Evolutionary conservation across 64 coral and sea anemone species (phyloP).

Genomic region (Hydrozoanthus tunicans): DNA sequence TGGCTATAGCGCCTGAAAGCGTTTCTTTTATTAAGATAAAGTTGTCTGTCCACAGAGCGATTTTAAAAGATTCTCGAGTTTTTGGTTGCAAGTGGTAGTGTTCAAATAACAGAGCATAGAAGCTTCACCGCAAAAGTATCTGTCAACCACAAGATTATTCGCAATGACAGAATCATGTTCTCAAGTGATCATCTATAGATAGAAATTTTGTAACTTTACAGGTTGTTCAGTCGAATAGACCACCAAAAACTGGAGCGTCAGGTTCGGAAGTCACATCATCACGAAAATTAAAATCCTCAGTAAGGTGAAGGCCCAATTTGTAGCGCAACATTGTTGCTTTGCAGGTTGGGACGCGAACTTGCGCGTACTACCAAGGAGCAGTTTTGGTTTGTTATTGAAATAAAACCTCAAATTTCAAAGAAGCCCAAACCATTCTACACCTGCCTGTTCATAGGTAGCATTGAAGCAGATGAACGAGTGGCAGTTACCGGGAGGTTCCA

Average conservation of each 20-base stretch:
- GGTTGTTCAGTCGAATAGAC: too few species aligned
- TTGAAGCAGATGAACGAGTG: constrained; percentile 10
- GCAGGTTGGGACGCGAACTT: constrained; percentile 6
- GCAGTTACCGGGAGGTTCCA: constrained; percentile 35
- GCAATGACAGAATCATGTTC: neutral
- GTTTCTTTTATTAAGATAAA: too few species aligned
- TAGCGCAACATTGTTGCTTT: constrained; percentile 31
- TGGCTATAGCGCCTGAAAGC: too few species aligned
- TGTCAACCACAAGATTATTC: neutral
- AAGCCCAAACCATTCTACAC: constrained; percentile 14
- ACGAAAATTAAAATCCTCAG: too few species aligned
- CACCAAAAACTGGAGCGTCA: too few species aligned
- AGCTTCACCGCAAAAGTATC: constrained; percentile 1
- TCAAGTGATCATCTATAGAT: too few species aligned
- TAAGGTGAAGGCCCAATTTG: neutral
- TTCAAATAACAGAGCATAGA: neutral
- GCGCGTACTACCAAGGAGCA: constrained; percentile 44
- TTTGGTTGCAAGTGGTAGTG: too few species aligned
- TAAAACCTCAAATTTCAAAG: constrained; percentile 1
- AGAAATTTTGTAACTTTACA: too few species aligned
- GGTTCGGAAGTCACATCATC: too few species aligned
- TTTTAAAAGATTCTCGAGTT: too few species aligned
- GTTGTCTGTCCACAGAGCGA: too few species aligned
- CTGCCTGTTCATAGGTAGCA: constrained; percentile 1
- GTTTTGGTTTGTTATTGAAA: constrained; percentile 43